A percentile compares a stretch with the other conserved stretches of the same genome.
These are phyloP conservation scores for Cochlearius cochlearius DNA, from an alignment of 2,113 vertebrate species.

Conservation along the genomic window DNA sequence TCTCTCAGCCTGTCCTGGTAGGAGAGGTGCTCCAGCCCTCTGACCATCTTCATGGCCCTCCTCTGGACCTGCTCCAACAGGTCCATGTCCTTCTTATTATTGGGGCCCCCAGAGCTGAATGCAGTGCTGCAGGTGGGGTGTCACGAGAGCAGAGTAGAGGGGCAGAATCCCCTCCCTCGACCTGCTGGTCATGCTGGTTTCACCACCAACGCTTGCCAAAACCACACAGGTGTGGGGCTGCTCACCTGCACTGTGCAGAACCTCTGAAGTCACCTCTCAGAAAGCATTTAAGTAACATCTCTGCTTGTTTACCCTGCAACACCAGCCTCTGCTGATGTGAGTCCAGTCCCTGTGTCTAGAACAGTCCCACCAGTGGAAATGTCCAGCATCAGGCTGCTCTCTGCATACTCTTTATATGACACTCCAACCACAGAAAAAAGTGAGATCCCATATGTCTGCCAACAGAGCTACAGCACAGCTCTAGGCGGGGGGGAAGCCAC, in stretches of 20 bases:
- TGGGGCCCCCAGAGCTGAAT: background rate
- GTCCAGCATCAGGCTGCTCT: background rate
- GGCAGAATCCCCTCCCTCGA: background rate
- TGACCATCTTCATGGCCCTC: background rate
- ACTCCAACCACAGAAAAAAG: background rate
- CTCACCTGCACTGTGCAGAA: slow-evolving; percentile 52
- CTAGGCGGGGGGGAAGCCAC: background rate
- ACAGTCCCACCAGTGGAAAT: background rate
- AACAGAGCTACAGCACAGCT: background rate
- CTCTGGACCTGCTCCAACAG: background rate
- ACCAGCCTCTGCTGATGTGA: background rate
- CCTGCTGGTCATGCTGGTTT: background rate
- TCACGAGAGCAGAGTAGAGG: background rate
- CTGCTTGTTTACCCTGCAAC: background rate
- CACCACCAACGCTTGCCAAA: background rate
- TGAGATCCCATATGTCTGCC: background rate
- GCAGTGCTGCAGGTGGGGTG: background rate
- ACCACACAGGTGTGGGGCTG: background rate
- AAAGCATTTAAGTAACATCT: background rate
- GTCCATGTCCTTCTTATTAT: background rate
- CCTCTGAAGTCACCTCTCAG: background rate
- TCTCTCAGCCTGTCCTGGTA: background rate
- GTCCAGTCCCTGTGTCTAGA: background rate
- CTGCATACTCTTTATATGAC: background rate
- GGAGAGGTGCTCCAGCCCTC: background rate